A percentile compares a stretch with the other conserved stretches of the same genome.
phyloP scores from a whole-genome alignment of 92 coral and sea anemone genomes.

The Siderastrea siderea region DNA sequence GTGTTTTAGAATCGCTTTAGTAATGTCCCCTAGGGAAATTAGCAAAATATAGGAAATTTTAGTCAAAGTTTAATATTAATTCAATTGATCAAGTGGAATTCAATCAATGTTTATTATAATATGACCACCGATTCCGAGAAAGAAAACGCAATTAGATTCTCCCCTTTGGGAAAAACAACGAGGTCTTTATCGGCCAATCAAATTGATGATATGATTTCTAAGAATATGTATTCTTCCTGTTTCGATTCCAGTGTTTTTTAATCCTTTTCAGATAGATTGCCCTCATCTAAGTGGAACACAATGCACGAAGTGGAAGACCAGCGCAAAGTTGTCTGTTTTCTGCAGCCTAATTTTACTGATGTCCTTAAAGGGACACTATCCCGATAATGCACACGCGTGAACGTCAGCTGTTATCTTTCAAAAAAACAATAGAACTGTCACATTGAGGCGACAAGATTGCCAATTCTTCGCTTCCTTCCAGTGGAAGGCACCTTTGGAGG shows the following conservation, averaged over 20 bases:
- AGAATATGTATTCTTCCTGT: constrained; percentile 5
- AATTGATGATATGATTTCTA: neutral
- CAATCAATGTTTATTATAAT: neutral
- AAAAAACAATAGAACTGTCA: too few relatives aligned
- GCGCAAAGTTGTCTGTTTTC: constrained; percentile 78
- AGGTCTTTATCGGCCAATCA: constrained; percentile 21
- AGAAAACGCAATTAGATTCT: neutral
- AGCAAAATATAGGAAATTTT: too few relatives aligned
- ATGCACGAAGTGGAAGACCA: constrained; percentile 35
- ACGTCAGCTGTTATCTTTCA: too few relatives aligned
- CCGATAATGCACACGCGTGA: too few relatives aligned
- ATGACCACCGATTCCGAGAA: constrained; percentile 10
- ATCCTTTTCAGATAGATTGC: neutral
- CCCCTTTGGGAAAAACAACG: neutral
- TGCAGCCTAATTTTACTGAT: constrained; percentile 91
- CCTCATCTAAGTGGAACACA: neutral
- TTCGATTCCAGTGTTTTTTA: neutral
- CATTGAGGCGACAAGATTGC: too few relatives aligned
- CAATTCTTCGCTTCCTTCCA: neutral
- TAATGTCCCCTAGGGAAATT: too few relatives aligned
- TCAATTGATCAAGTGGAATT: too few relatives aligned
- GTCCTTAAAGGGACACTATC: constrained; percentile 69
- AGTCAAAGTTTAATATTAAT: too few relatives aligned
- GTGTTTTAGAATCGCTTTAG: too few relatives aligned
- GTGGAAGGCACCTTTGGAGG: constrained; percentile 29